A percentile compares a stretch with the other conserved stretches of the same genome.
These are phyloP conservation scores for Tenebrosternarchus preto DNA, from an alignment of 2,113 vertebrate species.

Conservation along the genomic window DNA sequence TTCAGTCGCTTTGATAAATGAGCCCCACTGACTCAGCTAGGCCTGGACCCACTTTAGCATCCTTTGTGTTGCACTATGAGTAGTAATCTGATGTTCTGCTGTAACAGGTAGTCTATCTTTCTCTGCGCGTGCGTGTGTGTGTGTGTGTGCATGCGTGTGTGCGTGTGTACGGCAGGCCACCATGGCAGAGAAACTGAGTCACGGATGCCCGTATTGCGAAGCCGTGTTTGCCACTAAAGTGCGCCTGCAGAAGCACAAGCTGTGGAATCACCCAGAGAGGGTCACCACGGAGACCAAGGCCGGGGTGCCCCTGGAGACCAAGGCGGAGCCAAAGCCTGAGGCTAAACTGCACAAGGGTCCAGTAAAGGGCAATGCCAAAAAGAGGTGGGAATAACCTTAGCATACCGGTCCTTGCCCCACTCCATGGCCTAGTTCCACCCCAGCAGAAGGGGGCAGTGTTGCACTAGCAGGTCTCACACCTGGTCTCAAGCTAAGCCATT, in stretches of 20 bases:
- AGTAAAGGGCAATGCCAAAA: conserved; percentile 82
- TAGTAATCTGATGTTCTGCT: background rate
- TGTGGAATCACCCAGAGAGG: conserved; percentile 91
- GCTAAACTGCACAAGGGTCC: conserved; percentile 76
- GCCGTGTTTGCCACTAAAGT: conserved; percentile 93
- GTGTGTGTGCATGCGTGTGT: background rate
- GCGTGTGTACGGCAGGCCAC: conserved; percentile 73
- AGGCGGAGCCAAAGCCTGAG: conserved; percentile 61
- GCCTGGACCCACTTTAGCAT: too few relatives aligned
- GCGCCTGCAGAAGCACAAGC: conserved; percentile 92
- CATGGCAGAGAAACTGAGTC: conserved; percentile 84
- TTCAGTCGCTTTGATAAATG: background rate
- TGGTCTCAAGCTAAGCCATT: too few relatives aligned
- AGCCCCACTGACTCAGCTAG: background rate
- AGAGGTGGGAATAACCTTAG: conserved; percentile 77
- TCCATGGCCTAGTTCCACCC: too few relatives aligned
- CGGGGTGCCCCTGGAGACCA: conserved; percentile 65
- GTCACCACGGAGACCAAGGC: conserved; percentile 69
- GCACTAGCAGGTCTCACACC: too few relatives aligned
- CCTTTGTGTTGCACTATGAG: background rate
- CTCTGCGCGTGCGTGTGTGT: conserved; percentile 6
- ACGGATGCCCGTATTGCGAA: conserved; percentile 89
- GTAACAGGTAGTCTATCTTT: background rate
- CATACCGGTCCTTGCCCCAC: background rate
- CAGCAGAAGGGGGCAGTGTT: too few relatives aligned